Evolutionary conservation across 1,140 invertebrate species (phyloP).

Genomic region (Archivesica marissinica): DNA sequence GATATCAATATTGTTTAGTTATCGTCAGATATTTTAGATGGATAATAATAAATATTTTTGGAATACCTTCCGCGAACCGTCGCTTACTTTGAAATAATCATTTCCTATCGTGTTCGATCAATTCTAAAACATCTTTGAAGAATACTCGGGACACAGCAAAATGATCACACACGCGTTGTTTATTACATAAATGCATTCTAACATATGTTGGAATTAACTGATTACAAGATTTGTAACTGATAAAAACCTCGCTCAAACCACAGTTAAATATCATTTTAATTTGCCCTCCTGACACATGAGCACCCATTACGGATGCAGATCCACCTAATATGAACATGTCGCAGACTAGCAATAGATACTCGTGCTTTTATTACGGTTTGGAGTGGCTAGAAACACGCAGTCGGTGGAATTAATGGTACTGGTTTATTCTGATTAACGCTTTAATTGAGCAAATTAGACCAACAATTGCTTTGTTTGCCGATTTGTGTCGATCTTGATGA

Average conservation of each 20-base stretch:
- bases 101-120: too few species aligned
- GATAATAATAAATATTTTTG: too few species aligned
- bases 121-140: neutral
- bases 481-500: neutral
- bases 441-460: neutral
- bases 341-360: neutral
- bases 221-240: slow-evolving; percentile 32
- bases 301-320: neutral
- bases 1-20: too few species aligned
- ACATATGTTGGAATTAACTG: slow-evolving; percentile 19
- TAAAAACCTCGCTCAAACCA: neutral
- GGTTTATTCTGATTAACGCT: neutral
- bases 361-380: neutral
- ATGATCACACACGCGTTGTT: neutral
- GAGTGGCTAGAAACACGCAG: slow-evolving; percentile 12
- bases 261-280: slow-evolving; percentile 27
- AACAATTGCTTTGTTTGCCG: slow-evolving; percentile 1
- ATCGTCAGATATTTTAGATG: too few species aligned
- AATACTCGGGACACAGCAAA: neutral
- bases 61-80: too few species aligned
- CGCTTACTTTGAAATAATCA: too few species aligned
- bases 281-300: neutral
- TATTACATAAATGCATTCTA: slow-evolving; percentile 3
- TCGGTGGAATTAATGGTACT: neutral
- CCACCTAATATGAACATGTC: too few species aligned